Conservation (phyloP, 2,888 invertebrate genomes). For the Sinotaia quadrata region DNA sequence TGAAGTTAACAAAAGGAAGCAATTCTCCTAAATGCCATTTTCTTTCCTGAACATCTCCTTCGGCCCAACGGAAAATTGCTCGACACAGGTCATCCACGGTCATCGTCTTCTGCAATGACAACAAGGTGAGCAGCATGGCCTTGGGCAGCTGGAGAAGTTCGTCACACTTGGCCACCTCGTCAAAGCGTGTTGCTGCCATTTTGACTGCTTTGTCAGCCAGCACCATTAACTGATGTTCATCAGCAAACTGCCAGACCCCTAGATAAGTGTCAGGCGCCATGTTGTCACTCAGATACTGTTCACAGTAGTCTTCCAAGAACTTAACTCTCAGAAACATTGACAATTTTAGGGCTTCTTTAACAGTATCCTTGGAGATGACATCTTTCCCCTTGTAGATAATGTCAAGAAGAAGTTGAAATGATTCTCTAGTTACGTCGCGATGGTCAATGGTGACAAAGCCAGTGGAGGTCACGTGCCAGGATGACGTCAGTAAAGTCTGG, state of each 20-base stretch:
- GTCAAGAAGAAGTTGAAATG: conserved; percentile 8
- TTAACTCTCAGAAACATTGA: conserved; percentile 11
- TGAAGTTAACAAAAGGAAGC: conserved; percentile 26
- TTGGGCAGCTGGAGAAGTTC: conserved; percentile 13
- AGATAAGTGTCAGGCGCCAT: neutral
- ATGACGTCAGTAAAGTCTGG: conserved; percentile 19
- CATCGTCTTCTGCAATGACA: conserved; percentile 2
- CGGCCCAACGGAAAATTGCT: conserved; percentile 23
- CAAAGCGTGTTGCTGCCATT: neutral
- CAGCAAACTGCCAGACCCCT: conserved; percentile 6
- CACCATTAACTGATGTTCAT: neutral
- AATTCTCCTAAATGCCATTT: conserved; percentile 10
- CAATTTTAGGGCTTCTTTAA: conserved; percentile 2
- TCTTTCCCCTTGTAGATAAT: conserved; percentile 10
- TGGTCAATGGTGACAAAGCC: neutral
- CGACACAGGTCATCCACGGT: conserved; percentile 2
- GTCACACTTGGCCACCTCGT: neutral
- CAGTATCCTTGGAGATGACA: neutral
- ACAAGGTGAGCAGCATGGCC: conserved; percentile 4
- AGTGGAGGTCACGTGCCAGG: neutral
- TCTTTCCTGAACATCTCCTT: conserved; percentile 6
- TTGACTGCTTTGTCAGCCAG: neutral
- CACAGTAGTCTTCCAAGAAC: conserved; percentile 16
- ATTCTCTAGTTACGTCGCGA: conserved; percentile 7
- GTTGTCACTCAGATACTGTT: neutral